Conservation (phyloP, 2,888 invertebrate genomes). For the Plagiodera versicolora region DNA sequence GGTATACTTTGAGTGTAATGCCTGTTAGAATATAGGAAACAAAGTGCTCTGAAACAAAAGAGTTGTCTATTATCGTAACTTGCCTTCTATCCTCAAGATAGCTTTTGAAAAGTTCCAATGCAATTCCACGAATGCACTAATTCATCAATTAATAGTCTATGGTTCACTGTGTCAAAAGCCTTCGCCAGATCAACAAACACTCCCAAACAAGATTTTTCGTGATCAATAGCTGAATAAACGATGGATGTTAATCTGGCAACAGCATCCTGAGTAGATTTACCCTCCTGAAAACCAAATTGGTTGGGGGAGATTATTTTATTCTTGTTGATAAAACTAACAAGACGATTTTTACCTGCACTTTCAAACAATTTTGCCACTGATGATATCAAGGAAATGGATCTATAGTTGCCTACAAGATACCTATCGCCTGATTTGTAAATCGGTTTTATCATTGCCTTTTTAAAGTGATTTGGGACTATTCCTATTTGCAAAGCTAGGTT, state of each 20-base stretch:
- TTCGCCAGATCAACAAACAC: not conserved
- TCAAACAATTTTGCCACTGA: not conserved
- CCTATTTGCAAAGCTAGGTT: conserved; percentile 1
- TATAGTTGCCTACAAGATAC: not conserved
- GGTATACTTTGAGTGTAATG: no score
- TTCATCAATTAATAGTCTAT: not conserved
- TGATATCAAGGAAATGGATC: not conserved
- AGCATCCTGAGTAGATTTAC: not conserved
- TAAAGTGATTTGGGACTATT: no score
- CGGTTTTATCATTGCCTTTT: conserved; percentile 2
- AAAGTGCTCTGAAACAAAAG: no score
- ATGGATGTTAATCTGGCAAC: not conserved
- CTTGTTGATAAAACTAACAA: conserved; percentile 1
- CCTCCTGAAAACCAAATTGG: not conserved
- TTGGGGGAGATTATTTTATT: not conserved
- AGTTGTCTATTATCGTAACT: no score
- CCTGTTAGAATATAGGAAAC: no score
- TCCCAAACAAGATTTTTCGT: not conserved
- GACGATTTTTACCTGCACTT: not conserved
- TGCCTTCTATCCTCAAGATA: not conserved
- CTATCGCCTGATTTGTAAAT: not conserved
- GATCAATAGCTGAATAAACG: not conserved
- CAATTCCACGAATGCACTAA: not conserved
- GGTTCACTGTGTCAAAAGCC: no score
- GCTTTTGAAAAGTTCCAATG: no score